A percentile compares a stretch with the other conserved stretches of the same genome.
Evolutionary conservation across 2,113 vertebrate genomes (phyloP).

Genomic region (Gallinago undulata): DNA sequence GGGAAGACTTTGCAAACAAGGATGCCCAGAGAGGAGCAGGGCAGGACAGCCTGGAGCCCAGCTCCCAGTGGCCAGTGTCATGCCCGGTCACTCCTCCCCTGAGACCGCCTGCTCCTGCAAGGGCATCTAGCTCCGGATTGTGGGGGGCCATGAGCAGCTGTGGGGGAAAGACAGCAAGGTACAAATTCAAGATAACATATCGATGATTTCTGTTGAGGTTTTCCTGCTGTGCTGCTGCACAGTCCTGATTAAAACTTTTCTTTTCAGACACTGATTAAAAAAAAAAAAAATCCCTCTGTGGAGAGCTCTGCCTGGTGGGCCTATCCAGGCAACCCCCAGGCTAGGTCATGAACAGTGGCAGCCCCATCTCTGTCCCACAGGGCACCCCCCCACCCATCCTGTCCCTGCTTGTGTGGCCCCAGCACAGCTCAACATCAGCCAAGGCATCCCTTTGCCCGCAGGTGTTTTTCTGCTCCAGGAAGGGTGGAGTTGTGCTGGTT

Average conservation of each 20-base stretch:
- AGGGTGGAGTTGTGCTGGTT: conserved; percentile 32
- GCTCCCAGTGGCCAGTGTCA: not conserved
- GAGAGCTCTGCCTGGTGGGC: not conserved
- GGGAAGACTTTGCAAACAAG: not conserved
- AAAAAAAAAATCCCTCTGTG: not conserved
- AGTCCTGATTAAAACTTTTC: not conserved
- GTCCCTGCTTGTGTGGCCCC: not conserved
- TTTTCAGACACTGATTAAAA: not conserved
- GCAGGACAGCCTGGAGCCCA: not conserved
- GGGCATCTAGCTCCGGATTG: not conserved
- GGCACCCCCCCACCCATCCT: not conserved
- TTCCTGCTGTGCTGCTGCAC: conserved; percentile 19
- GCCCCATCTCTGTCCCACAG: not conserved
- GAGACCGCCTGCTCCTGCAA: not conserved
- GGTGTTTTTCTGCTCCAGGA: conserved; percentile 57
- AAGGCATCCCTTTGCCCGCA: not conserved
- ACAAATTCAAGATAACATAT: not conserved
- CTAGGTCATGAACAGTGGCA: not conserved
- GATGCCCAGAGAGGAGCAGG: not conserved
- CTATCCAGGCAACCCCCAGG: not conserved
- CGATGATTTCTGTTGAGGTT: not conserved
- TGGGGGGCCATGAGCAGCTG: not conserved
- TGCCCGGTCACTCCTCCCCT: not conserved
- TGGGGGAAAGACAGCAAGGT: not conserved
- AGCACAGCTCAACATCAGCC: not conserved